Evolutionary conservation across 1,140 invertebrate species (phyloP).

Genomic region (Nymphalis io): DNA sequence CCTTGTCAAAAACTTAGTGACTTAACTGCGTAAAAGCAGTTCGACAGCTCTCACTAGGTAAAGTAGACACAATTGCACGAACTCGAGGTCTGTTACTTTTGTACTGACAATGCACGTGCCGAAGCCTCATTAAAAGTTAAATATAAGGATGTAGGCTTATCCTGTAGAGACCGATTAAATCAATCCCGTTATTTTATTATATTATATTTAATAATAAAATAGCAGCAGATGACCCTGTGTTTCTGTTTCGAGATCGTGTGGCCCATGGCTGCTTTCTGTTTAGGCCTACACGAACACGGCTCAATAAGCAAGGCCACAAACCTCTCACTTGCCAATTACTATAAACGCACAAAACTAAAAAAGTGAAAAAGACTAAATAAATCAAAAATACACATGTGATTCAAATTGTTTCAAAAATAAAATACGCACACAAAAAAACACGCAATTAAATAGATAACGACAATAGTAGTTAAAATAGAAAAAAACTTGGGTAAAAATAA

Average conservation of each 20-base stretch:
- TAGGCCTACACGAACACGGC: slow-evolving; percentile 41
- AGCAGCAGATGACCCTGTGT: slow-evolving; percentile 11
- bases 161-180: slow-evolving; percentile 36
- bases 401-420: too few species aligned
- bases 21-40: slow-evolving; percentile 60
- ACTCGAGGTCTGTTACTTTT: slow-evolving; percentile 25
- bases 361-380: too few species aligned
- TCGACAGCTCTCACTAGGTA: slow-evolving; percentile 11
- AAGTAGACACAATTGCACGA: slow-evolving; percentile 22
- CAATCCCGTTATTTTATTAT: slow-evolving; percentile 44
- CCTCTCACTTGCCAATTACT: not conserved
- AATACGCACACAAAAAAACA: too few species aligned
- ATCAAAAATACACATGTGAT: too few species aligned
- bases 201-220: not conserved
- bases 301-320: slow-evolving; percentile 12
- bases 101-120: slow-evolving; percentile 40
- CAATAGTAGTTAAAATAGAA: too few species aligned
- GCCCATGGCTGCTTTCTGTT: slow-evolving; percentile 5
- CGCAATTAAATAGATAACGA: too few species aligned
- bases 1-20: slow-evolving; percentile 23
- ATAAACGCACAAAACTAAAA: too few species aligned
- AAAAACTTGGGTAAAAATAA: too few species aligned
- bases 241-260: slow-evolving; percentile 1
- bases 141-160: slow-evolving; percentile 54
- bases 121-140: slow-evolving; percentile 27